Percentiles rank a stretch among this genome's conserved stretches.
phyloP scores from a whole-genome alignment of 2,797 vertebrate species.

The Pogonophryne albipinna region DNA sequence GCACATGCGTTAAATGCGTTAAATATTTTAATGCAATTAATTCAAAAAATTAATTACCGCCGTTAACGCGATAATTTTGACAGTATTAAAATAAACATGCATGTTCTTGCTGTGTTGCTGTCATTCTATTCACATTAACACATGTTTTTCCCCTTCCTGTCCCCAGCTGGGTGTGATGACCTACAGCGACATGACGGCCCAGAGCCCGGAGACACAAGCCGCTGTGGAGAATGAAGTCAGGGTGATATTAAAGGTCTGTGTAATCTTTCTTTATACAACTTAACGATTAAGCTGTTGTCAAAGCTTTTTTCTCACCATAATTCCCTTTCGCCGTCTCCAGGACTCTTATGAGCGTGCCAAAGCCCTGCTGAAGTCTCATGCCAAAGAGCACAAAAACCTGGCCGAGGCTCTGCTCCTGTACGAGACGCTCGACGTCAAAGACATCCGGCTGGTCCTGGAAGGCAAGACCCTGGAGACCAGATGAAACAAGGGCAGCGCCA shows the following conservation, averaged over 20 bases:
- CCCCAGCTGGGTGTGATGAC: constrained; percentile 98
- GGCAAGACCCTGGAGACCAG: constrained; percentile 92
- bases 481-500: constrained; percentile 80
- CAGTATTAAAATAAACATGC: too few relatives aligned
- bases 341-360: constrained; percentile 97
- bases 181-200: constrained; percentile 88
- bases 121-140: not conserved
- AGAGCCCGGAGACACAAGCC: constrained; percentile 97
- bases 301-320: not conserved
- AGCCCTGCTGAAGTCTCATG: constrained; percentile 91
- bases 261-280: not conserved
- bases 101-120: not conserved
- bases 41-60: too few relatives aligned
- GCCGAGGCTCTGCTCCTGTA: constrained; percentile 96
- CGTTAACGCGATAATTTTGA: too few relatives aligned
- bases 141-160: not conserved
- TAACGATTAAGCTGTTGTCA: not conserved
- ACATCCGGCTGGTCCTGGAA: constrained; percentile 94
- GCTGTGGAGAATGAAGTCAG: constrained; percentile 97
- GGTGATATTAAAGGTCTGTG: constrained; percentile 89
- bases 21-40: too few relatives aligned
- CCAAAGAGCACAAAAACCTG: constrained; percentile 96
- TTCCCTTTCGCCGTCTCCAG: constrained; percentile 68
- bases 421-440: constrained; percentile 97
- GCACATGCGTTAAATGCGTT: too few relatives aligned